Evolutionary conservation across 53 echinoderm and acorn worm species (phyloP).

Genomic region (Patiria pectinifera): DNA sequence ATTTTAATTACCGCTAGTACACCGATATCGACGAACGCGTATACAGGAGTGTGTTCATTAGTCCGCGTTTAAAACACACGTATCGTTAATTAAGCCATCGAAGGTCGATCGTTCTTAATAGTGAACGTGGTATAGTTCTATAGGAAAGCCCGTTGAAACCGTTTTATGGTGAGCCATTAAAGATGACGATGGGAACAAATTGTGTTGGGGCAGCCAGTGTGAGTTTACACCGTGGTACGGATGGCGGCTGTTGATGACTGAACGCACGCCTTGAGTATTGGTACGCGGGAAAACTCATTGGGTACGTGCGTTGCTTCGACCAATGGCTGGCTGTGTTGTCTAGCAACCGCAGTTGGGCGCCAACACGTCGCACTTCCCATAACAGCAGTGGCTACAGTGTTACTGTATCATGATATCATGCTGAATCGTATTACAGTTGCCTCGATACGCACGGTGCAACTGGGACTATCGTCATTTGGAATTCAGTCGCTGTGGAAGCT

Average conservation of each 20-base stretch:
- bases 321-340: slow-evolving; percentile 1
- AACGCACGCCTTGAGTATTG: neutral
- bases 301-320: neutral
- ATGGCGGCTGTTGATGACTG: neutral
- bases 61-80: too few species aligned
- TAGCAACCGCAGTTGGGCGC: slow-evolving; percentile 17
- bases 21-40: too few species aligned
- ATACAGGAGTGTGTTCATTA: too few species aligned
- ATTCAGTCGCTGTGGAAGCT: neutral
- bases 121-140: too few species aligned
- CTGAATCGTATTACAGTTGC: neutral
- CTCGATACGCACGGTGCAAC: neutral
- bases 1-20: too few species aligned
- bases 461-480: neutral
- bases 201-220: too few species aligned
- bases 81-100: too few species aligned
- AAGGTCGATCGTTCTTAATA: too few species aligned
- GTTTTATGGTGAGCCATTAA: too few species aligned
- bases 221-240: too few species aligned
- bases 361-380: slow-evolving; percentile 9
- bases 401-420: neutral
- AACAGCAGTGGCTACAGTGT: neutral
- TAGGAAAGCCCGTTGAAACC: too few species aligned
- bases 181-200: too few species aligned
- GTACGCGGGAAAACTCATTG: slow-evolving; percentile 7